Evolutionary conservation across 37 sponge, comb jelly and placozoan genomes (phyloP).

Genomic region (Crambe crambe): DNA sequence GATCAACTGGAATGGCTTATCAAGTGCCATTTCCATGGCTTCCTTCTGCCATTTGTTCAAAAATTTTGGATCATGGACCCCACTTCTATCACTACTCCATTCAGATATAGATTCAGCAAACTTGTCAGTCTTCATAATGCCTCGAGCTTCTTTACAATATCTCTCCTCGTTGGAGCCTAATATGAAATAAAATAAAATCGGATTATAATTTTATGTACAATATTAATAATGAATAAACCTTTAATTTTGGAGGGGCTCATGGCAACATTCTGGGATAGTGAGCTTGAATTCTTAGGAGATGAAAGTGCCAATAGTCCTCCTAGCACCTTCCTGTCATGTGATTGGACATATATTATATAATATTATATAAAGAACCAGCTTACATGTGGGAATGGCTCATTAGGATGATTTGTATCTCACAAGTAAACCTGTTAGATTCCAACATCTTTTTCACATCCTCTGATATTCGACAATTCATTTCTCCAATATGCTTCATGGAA

Average conservation of each 20-base stretch:
- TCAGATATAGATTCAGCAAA: conserved; percentile 14
- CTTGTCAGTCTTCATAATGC: too few species aligned
- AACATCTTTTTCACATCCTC: conserved; percentile 20
- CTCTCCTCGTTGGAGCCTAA: background rate
- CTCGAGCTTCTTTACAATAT: background rate
- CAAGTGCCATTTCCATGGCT: conserved; percentile 29
- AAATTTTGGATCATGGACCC: background rate
- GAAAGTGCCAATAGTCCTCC: background rate
- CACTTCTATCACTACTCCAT: background rate
- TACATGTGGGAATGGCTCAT: conserved; percentile 46
- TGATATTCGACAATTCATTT: conserved; percentile 43
- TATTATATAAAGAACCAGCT: background rate
- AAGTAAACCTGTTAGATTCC: background rate
- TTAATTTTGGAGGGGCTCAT: background rate
- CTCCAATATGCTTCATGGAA: conserved; percentile 38
- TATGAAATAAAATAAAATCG: too few species aligned
- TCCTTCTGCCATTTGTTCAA: conserved; percentile 45
- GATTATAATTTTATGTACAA: too few species aligned
- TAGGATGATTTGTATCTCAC: conserved; percentile 58
- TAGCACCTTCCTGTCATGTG: background rate
- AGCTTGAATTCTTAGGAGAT: background rate
- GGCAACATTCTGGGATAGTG: background rate
- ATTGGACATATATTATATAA: too few species aligned
- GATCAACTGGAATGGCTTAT: conserved; percentile 47
- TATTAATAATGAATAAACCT: too few species aligned